Conservation (phyloP, 2,888 invertebrate genomes). For the Hydraecia micacea region DNA sequence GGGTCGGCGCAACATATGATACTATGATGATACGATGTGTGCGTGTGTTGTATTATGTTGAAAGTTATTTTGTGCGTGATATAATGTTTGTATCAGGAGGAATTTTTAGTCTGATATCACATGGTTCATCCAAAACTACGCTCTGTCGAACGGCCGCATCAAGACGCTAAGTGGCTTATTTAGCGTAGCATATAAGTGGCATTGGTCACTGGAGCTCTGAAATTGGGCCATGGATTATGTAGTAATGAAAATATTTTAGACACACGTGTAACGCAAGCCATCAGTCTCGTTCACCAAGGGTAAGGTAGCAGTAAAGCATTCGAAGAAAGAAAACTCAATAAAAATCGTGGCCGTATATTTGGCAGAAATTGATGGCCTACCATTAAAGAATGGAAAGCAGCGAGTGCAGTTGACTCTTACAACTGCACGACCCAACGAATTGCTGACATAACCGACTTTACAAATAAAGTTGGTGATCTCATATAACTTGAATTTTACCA, state of each 20-base stretch:
- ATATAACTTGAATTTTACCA: background rate
- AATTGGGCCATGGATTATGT: slow-evolving; percentile 54
- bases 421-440: background rate
- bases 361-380: background rate
- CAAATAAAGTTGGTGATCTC: background rate
- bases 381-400: background rate
- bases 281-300: background rate
- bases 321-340: background rate
- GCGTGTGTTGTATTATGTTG: too few species aligned
- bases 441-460: background rate
- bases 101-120: background rate
- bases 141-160: background rate
- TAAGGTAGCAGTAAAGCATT: background rate
- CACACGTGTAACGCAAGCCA: background rate
- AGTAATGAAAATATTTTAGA: slow-evolving; percentile 9
- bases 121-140: slow-evolving; percentile 15
- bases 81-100: background rate
- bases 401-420: background rate
- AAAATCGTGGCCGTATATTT: background rate
- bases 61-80: background rate
- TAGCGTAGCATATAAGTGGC: slow-evolving; percentile 40
- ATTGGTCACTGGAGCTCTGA: slow-evolving; percentile 34
- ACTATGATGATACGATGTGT: background rate
- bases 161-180: slow-evolving; percentile 47
- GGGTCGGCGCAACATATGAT: background rate